Base-by-base conservation (phyloP, 2,113 vertebrate species). In the Poicephalus meyeri region DNA sequence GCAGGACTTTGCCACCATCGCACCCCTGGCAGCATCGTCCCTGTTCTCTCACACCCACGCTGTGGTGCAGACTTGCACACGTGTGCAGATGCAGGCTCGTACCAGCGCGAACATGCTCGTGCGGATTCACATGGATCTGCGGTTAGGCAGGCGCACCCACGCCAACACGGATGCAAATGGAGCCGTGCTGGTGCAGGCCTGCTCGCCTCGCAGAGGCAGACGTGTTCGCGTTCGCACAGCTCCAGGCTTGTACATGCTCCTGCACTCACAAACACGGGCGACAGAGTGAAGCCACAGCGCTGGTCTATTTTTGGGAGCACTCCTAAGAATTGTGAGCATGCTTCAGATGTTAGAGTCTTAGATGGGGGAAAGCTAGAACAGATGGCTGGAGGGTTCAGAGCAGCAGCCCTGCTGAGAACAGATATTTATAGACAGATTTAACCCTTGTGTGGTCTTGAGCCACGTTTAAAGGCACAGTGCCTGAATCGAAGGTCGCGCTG, bases 371-470 rank as follows among this genome's bases (percentile, higher is more conserved):
- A 97, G 95, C 97, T 97, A 66, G 97, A 98, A 98, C 98, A 98
- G 98, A 98, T 98, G 98, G 98, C 97, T 97, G 86, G 97, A 98
- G 96, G 96, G 97, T 97, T 97, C 97, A 94, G 96, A 97, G 97
- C 97, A 93, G 95, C 77, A 97, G 97, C 97, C 97, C 97, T 97
- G 97, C 97, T 97, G 98, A 96, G 97, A 98, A 93, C 90, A 97
- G 96, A 97, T 98, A 98, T 98, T 98, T 98, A 98, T 98, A 98
- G 98, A 86, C 84, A 91, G 96, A 47, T 80, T 98, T 98, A 98
- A 98, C 97, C 97, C 97, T 97, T 97, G 91, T 93, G 96, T 91
- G 82, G 73, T 93, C 76, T 52, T 71, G 87, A 95, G 87, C 91
- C 86, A 70, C 19, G 21, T 79, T 93, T 94, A 97, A 96, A 95